Evolutionary conservation across 2,113 vertebrate genomes (phyloP), one percentile per base, ranked within the genome.

Genomic region (Thamnaconus septentrionalis): DNA sequence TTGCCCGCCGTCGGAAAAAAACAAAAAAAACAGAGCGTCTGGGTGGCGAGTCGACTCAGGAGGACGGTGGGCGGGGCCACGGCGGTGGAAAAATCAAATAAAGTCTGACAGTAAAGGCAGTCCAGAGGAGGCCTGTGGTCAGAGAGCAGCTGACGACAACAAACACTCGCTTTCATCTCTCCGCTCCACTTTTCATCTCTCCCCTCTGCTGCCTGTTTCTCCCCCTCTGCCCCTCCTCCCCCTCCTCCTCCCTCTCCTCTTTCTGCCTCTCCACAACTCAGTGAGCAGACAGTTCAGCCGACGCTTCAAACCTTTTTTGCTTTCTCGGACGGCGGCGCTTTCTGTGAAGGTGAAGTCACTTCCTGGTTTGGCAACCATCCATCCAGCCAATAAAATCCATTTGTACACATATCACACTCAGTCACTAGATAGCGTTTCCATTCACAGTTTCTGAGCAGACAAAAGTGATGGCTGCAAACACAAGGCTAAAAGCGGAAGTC

Each of bases 41-140:
- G 80, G 57, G 75, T 71, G 75, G 74, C 55, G 62, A 66, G 66
- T 46, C 39, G 49, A 31, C 18, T 31, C 18, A 31, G 69, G 66
- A 51, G 64, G 56, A 43, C 49, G 54, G 45, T 59, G 71, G 48
- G 48, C 10, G 66, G 50, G 74, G 82, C 69, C 63, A 75, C 18
- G 12, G 7, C 64, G 44, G 58, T 40, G 73, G 71, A 80, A 65
- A 79, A 83, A 87, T 87, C 70, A 73, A 83, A 88, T 84, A 79
- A 84, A 83, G 46, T 66, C 51, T 48, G 78, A 76, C 80, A 79
- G 69, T 73, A 78, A 82, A 84, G 64, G 64, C 68, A 75, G 74
- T 81, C 68, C 66, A 72, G 74, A 72, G 70, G 50, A 72, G 64
- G 79, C 57, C 75, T 75, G 80, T 64, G 80, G 86, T 84, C 83